phyloP scores from a whole-genome alignment of 1,140 invertebrate genomes.

The Caenorhabditis inopinata region DNA sequence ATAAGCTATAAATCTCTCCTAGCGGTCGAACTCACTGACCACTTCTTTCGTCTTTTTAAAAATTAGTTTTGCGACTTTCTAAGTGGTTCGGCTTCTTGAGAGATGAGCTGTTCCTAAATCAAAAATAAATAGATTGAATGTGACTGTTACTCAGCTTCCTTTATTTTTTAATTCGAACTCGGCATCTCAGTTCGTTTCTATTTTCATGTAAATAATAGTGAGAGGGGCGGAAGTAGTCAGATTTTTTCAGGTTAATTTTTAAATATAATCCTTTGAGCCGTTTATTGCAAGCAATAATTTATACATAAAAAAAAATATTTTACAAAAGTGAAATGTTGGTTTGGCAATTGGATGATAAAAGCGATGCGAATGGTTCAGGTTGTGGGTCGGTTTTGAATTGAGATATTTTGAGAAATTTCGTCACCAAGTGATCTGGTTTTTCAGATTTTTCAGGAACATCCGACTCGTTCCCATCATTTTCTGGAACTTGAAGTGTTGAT shows the following conservation, averaged over 20 bases:
- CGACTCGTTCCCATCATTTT: conserved; percentile 19
- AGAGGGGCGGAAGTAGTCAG: too few relatives aligned
- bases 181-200: too few relatives aligned
- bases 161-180: too few relatives aligned
- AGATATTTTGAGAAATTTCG: conserved; percentile 4
- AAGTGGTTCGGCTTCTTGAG: conserved; percentile 30
- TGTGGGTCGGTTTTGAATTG: not conserved
- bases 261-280: too few relatives aligned
- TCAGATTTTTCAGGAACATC: not conserved
- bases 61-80: not conserved
- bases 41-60: not conserved
- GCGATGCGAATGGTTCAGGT: not conserved
- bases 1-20: conserved; percentile 20
- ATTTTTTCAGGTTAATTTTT: too few relatives aligned
- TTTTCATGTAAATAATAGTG: too few relatives aligned
- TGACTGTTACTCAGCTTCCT: not conserved
- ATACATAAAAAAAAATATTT: not conserved
- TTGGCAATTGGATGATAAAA: conserved; percentile 1
- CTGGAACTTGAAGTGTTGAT: not conserved
- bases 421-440: not conserved
- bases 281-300: not conserved
- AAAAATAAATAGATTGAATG: conserved; percentile 32
- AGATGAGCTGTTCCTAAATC: not conserved
- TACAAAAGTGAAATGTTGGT: conserved; percentile 32
- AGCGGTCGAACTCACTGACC: conserved; percentile 30